Evolutionary conservation across 2,113 vertebrate species (phyloP), one percentile per base, ranked within the genome.

Genomic region (Podocnemis expansa): DNA sequence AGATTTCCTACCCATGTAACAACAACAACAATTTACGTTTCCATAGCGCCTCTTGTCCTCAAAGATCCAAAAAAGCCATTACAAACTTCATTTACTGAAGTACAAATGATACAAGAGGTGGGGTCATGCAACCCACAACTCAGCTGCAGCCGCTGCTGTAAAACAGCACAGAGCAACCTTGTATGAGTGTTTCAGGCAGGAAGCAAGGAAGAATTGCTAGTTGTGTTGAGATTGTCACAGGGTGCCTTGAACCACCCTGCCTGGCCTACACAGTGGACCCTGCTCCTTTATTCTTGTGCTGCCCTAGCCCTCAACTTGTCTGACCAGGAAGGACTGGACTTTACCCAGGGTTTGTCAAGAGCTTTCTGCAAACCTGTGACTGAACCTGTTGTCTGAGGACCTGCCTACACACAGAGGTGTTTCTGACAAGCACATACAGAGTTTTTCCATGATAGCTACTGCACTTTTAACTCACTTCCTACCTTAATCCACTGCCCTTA

Each of bases 1-100:
- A 93, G 91, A 97, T 89, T 73, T 93, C 9, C 2, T 94, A 91
- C 93, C 94, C 92, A 27, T 93, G 27, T 6, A 95, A 87, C 84
- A 96, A 95, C 1, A 96, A 95, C 1, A 96, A 95, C 87, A 95
- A 94, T 82, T 86, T 75, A 63, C 2, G 92, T 97, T 97, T 97
- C 97, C 97, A 97, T 96, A 90, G 96, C 89, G 95, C 4, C 94
- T 70, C 88, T 90, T n/a, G 56, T 38, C 82, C 91, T 73, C 93
- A 63, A 1, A 0, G 78, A 56, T 93, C 91, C 95, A 93, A 51
- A n/a, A 89, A 93, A 93, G 51, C 92, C 94, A 22, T 43, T 9
- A 12, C 82, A 82, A 87, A 1, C 43, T 24, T 2, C 22, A 52
- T 84, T 83, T 78, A 0, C 89, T 38, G 85, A 51, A 81, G 90